Evolutionary conservation across 2,113 vertebrate genomes (phyloP).

Genomic region (Corythaixoides concolor): DNA sequence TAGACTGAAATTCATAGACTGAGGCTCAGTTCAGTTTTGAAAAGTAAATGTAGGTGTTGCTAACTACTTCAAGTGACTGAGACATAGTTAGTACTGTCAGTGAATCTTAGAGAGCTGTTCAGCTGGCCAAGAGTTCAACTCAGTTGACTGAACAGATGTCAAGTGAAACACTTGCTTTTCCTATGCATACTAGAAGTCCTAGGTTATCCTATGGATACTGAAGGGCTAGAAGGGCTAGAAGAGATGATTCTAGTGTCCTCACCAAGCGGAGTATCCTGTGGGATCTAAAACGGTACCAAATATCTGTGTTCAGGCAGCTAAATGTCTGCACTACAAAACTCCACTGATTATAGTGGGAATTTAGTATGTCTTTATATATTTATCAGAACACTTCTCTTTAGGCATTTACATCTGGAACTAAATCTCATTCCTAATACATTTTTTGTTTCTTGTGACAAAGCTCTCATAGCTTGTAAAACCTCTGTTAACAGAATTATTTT

Average conservation of each 20-base stretch:
- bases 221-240: not conserved
- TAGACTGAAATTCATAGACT: not conserved
- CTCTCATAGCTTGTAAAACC: not conserved
- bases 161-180: not conserved
- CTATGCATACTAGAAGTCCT: not conserved
- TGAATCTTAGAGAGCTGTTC: not conserved
- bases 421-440: not conserved
- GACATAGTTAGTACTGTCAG: not conserved
- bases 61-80: not conserved
- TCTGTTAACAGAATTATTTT: not conserved
- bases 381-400: not conserved
- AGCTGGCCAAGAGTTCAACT: not conserved
- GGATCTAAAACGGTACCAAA: not conserved
- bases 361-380: not conserved
- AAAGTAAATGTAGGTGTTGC: not conserved
- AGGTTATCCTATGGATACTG: not conserved
- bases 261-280: not conserved
- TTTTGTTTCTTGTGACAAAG: not conserved
- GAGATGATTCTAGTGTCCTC: not conserved
- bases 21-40: not conserved
- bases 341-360: not conserved
- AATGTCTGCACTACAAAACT: not conserved
- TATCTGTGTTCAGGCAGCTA: not conserved
- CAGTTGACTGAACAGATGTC: not conserved
- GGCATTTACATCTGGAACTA: not conserved